Base-by-base conservation (phyloP, 2,888 invertebrate genomes). In the Phaonia tiefii region DNA sequence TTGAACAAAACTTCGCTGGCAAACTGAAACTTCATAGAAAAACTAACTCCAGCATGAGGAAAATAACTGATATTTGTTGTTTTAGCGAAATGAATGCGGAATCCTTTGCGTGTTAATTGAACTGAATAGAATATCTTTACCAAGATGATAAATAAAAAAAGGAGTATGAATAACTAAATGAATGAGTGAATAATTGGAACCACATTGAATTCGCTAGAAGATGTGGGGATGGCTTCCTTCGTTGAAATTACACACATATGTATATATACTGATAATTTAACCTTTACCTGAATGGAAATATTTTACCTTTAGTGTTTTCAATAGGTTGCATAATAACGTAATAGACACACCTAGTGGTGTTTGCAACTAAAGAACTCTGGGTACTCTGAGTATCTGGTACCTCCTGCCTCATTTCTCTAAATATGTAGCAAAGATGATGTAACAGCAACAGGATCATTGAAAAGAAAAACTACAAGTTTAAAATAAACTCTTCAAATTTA, bases 241-340 rank as follows among this genome's bases (percentile, higher is more conserved):
- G n/a, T n/a, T n/a, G n/a, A n/a, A n/a, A n/a, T n/a, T n/a, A n/a
- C n/a, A n/a, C n/a, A n/a, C n/a, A n/a, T n/a, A n/a, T n/a, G 46
- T 15, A 46, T 5, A 46, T 25, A 44, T 58, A 46, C 46, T 74
- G 58, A 74, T 74, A n/a, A n/a, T n/a, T 74, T 67, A 67, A 74
- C 58, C 56, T 58, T 74, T 74, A 42, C 0, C 11, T 51, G 25
- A 54, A 17, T 42, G 39, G 5, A 63, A 37, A 11, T 25, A 37
- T 65, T 73, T 73, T 65, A 73, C 73, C 73, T 73, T 73, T 73
- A 51, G 51, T 63, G 51, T 72, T 63, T 51, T 54, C 46, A 63
- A 63, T 72, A 63, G 51, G 51, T 60, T 60, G 60, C 60, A 69
- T 22, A 69, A 54, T 46, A 1, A n/a, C n/a, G 22, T n/a, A n/a